These are phyloP conservation scores for Vanessa atalanta DNA, from an alignment of 1,140 invertebrate species.

Conservation along the genomic window DNA sequence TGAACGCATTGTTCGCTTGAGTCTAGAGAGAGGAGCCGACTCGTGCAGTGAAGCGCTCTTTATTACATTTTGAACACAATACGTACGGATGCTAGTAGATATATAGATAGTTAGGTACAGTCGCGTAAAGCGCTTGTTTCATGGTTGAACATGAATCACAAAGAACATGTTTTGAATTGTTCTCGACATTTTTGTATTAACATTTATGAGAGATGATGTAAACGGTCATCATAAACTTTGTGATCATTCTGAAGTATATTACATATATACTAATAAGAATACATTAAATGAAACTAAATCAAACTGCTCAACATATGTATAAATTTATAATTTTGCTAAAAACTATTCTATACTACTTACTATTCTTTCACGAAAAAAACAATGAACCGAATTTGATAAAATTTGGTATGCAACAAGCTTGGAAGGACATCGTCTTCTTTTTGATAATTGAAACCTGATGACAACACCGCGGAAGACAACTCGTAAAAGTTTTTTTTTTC, in stretches of 20 bases:
- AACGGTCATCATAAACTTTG: background rate
- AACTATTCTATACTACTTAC: no score
- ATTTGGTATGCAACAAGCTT: no score
- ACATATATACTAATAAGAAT: no score
- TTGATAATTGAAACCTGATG: no score
- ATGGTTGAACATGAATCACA: constrained; percentile 26
- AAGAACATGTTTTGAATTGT: constrained; percentile 36
- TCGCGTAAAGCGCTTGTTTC: constrained; percentile 31
- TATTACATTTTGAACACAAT: constrained; percentile 65
- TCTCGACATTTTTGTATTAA: constrained; percentile 34
- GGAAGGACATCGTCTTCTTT: no score
- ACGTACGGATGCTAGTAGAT: constrained; percentile 12
- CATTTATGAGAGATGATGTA: constrained; percentile 16
- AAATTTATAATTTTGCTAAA: no score
- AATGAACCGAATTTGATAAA: no score
- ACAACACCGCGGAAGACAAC: no score
- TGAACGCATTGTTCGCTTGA: constrained; percentile 43
- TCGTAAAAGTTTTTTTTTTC: no score
- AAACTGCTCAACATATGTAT: no score
- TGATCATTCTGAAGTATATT: background rate
- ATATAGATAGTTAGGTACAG: constrained; percentile 35
- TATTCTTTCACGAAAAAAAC: no score
- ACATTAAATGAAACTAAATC: no score
- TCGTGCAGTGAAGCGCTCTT: constrained; percentile 58
- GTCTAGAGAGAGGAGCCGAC: constrained; percentile 39